A percentile compares a stretch with the other conserved stretches of the same genome.
phyloP scores from a whole-genome alignment of 2,113 vertebrate species.

The Nannospalax galili region DNA sequence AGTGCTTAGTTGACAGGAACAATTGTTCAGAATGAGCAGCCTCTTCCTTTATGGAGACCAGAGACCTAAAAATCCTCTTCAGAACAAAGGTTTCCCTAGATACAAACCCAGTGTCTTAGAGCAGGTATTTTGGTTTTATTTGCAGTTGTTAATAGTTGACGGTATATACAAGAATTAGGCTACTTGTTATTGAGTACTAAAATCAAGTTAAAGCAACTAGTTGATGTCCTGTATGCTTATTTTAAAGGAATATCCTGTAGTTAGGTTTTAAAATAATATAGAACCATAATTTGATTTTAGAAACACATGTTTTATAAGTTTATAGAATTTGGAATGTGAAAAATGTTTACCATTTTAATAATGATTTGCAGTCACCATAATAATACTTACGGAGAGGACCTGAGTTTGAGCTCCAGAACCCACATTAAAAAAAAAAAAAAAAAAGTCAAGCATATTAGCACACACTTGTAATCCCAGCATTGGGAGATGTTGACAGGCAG shows the following conservation, averaged over 20 bases:
- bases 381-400: too few relatives aligned
- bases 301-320: not conserved
- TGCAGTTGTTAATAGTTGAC: not conserved
- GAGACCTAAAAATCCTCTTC: not conserved
- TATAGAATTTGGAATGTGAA: slow-evolving; percentile 17
- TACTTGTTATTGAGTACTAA: not conserved
- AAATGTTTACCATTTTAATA: not conserved
- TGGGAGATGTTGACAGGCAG: not conserved
- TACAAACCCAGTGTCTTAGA: not conserved
- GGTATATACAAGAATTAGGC: not conserved
- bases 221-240: not conserved
- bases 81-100: slow-evolving; percentile 43
- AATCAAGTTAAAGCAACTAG: not conserved
- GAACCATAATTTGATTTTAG: not conserved
- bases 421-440: too few relatives aligned
- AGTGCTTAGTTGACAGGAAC: not conserved
- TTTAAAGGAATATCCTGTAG: not conserved
- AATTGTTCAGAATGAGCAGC: not conserved
- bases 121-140: not conserved
- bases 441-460: too few relatives aligned
- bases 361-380: not conserved
- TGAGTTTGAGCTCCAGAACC: too few relatives aligned
- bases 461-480: not conserved
- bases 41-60: slow-evolving; percentile 14
- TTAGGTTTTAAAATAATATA: not conserved